These are phyloP conservation scores for Leptoclinus maculatus DNA, from an alignment of 2,797 vertebrate genomes.

Conservation along the genomic window DNA sequence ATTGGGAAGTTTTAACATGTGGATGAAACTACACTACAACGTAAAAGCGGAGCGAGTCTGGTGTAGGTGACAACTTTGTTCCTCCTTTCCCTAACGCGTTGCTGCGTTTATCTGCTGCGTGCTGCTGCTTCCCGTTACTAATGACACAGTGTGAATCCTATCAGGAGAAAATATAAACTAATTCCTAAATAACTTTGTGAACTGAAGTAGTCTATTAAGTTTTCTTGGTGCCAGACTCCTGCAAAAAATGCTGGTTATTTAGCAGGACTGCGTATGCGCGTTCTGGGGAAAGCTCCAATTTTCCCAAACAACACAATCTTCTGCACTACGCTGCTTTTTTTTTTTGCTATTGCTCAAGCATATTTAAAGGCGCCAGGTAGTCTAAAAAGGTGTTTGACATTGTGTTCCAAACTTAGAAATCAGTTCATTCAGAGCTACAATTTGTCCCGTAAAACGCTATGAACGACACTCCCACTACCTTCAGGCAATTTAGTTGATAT, in stretches of 20 bases:
- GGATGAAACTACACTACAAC: constrained; percentile 44
- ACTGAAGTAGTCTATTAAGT: constrained; percentile 35
- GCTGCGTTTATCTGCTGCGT: constrained; percentile 29
- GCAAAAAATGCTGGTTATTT: constrained; percentile 5
- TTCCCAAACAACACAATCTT: constrained; percentile 46
- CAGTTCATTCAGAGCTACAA: neutral
- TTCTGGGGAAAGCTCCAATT: constrained; percentile 37
- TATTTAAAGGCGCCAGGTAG: constrained; percentile 49
- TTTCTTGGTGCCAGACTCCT: neutral
- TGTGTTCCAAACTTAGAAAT: constrained; percentile 34
- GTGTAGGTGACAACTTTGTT: constrained; percentile 68
- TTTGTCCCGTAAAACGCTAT: neutral
- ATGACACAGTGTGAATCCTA: neutral
- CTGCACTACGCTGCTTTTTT: constrained; percentile 17
- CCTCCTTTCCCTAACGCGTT: constrained; percentile 13
- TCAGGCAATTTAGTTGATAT: constrained; percentile 23
- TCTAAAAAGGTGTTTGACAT: constrained; percentile 6
- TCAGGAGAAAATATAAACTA: neutral
- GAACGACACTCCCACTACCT: neutral
- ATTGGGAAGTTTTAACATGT: constrained; percentile 57
- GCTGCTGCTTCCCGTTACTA: constrained; percentile 9
- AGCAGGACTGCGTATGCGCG: neutral
- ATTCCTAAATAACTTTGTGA: constrained; percentile 30
- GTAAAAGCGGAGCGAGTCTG: constrained; percentile 57
- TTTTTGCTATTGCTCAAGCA: neutral